Percentiles rank a stretch among this genome's conserved stretches.
These are phyloP conservation scores for Sphaerodactylus townsendi DNA, from an alignment of 2,113 vertebrate species.

Conservation along the genomic window DNA sequence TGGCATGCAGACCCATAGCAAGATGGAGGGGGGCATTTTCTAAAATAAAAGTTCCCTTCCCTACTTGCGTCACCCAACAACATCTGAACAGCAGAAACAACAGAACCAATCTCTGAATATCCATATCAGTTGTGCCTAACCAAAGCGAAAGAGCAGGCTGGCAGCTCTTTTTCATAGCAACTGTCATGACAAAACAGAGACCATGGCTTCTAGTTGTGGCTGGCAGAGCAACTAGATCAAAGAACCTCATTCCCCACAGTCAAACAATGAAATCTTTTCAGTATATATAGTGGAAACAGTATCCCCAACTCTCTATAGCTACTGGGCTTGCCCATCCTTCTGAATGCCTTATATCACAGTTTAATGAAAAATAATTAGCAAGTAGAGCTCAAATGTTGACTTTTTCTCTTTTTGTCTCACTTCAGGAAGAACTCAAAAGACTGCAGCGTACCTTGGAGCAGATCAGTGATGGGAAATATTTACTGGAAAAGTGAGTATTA, in stretches of 20 bases:
- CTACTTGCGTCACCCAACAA: not conserved
- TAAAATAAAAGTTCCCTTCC: no score
- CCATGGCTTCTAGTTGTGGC: not conserved
- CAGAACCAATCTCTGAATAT: not conserved
- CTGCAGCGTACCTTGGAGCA: conserved; percentile 83
- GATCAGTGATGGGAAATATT: conserved; percentile 79
- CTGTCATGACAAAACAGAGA: not conserved
- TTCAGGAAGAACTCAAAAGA: conserved; percentile 87
- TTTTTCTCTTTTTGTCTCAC: conserved; percentile 27
- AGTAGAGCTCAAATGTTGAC: not conserved
- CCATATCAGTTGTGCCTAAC: not conserved
- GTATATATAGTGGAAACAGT: not conserved
- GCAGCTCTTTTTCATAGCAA: not conserved
- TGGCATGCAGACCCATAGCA: no score
- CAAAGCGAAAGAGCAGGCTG: not conserved
- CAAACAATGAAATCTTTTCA: not conserved
- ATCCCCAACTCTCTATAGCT: not conserved
- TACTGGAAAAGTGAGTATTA: conserved; percentile 84
- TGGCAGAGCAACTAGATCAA: not conserved
- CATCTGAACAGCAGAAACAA: not conserved
- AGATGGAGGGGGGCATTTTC: no score
- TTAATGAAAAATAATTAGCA: not conserved
- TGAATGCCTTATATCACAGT: not conserved
- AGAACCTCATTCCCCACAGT: not conserved
- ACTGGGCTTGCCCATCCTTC: not conserved